Conservation (phyloP, 1,140 invertebrate genomes). For the Asobara japonica region DNA sequence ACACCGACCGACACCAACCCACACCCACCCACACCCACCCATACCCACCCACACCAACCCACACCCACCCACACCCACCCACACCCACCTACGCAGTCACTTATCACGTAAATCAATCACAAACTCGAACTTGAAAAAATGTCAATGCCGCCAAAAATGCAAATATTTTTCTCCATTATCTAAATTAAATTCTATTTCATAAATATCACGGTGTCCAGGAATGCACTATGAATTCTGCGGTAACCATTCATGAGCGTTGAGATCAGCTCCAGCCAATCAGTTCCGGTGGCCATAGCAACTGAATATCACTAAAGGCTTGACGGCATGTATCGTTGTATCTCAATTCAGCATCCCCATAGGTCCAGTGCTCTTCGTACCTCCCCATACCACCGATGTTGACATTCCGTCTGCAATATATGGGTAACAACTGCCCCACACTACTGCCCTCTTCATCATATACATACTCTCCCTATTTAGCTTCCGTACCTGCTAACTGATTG, state of each 20-base stretch:
- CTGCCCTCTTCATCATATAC: conserved; percentile 25
- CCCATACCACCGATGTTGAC: not conserved
- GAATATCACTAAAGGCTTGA: not conserved
- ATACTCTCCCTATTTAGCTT: conserved; percentile 56
- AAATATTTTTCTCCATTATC: too few species aligned
- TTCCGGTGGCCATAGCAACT: conserved; percentile 7
- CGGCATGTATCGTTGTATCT: conserved; percentile 3
- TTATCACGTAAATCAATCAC: too few species aligned
- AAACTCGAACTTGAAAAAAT: too few species aligned
- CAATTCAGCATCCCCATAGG: not conserved
- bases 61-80: too few species aligned
- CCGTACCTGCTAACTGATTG: conserved; percentile 60
- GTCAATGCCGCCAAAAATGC: too few species aligned
- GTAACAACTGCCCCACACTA: not conserved
- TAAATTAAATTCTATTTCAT: too few species aligned
- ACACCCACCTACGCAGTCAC: too few species aligned
- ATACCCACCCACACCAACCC: too few species aligned
- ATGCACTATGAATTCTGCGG: not conserved
- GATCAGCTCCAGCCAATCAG: not conserved
- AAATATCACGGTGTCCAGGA: too few species aligned
- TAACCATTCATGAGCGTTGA: not conserved
- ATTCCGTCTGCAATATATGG: conserved; percentile 13
- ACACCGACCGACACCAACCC: too few species aligned
- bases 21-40: too few species aligned
- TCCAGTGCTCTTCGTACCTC: not conserved